These are phyloP conservation scores for Aelia acuminata DNA, from an alignment of 2,888 invertebrate species.

Conservation along the genomic window DNA sequence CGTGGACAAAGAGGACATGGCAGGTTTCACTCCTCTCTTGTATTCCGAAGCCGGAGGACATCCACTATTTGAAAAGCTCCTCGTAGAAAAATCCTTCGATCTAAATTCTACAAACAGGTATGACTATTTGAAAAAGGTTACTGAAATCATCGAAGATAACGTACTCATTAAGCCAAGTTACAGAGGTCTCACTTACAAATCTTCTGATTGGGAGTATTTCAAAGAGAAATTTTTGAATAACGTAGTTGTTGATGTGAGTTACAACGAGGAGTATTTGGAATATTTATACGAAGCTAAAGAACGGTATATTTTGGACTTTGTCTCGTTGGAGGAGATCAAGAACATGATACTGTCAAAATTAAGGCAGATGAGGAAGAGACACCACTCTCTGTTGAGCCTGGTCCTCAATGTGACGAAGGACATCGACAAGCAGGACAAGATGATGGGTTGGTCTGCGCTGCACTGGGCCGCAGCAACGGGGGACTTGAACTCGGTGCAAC, in stretches of 20 bases:
- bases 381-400: too few species aligned
- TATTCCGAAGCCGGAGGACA: neutral
- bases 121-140: neutral
- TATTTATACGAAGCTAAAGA: neutral
- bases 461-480: slow-evolving; percentile 16
- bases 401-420: neutral
- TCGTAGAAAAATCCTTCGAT: too few species aligned
- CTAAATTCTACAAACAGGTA: too few species aligned
- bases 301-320: neutral
- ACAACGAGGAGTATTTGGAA: neutral
- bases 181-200: neutral
- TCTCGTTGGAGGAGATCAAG: neutral
- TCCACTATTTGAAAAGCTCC: neutral
- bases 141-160: neutral
- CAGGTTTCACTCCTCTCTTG: neutral
- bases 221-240: neutral
- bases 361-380: neutral
- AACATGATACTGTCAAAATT: neutral
- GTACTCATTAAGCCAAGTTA: neutral
- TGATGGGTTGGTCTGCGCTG: neutral
- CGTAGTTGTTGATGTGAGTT: neutral
- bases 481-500: neutral
- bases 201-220: neutral
- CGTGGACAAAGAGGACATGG: neutral
- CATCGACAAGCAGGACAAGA: slow-evolving; percentile 38